Percentiles rank a stretch among this genome's conserved stretches.
Evolutionary conservation across 2,797 vertebrate genomes (phyloP).

Genomic region (Pipistrellus pipistrellus): DNA sequence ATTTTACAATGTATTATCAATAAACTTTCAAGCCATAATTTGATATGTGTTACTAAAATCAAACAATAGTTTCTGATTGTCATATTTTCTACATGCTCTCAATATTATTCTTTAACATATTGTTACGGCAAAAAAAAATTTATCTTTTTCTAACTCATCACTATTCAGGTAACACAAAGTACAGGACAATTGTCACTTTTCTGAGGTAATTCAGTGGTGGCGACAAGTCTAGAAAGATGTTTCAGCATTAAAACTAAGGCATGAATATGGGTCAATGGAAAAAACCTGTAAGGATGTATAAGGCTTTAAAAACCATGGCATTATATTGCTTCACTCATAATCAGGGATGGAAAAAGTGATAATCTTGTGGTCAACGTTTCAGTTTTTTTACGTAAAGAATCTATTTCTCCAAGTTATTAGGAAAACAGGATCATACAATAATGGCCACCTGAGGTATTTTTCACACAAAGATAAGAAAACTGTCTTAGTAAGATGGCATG

Average conservation of each 20-base stretch:
- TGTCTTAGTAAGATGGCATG: background rate
- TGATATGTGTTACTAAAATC: slow-evolving; percentile 40
- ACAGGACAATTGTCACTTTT: background rate
- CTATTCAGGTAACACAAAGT: background rate
- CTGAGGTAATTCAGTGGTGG: background rate
- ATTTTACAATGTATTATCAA: background rate
- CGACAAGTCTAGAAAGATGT: background rate
- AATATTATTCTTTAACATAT: slow-evolving; percentile 9
- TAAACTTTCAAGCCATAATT: background rate
- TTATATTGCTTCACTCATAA: background rate
- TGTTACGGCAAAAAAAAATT: slow-evolving; percentile 32
- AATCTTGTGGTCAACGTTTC: background rate
- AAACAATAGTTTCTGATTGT: slow-evolving; percentile 19
- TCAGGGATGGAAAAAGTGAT: background rate
- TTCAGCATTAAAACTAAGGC: slow-evolving; percentile 1
- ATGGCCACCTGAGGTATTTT: background rate
- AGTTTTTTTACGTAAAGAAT: background rate
- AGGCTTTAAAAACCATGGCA: background rate
- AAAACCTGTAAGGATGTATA: background rate
- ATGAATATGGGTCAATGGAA: background rate
- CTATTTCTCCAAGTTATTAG: background rate
- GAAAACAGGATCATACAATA: background rate
- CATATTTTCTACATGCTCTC: slow-evolving; percentile 18
- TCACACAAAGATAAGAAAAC: slow-evolving; percentile 7
- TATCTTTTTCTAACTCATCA: slow-evolving; percentile 3